phyloP scores from a whole-genome alignment of 2,797 vertebrate species.

The Ceryle rudis region DNA sequence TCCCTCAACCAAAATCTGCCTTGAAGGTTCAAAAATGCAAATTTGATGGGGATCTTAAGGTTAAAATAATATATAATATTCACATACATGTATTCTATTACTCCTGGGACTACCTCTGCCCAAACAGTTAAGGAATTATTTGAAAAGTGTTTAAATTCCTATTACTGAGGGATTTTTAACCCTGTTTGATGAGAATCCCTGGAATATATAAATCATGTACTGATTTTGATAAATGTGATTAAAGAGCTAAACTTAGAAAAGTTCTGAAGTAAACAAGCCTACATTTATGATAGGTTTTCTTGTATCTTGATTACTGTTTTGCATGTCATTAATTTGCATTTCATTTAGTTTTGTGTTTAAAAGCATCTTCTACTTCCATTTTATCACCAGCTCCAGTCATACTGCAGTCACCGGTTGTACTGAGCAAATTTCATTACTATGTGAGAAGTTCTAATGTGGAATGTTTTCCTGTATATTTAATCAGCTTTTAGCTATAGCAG shows the following conservation, averaged over 20 bases:
- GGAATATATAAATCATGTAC: neutral
- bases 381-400: neutral
- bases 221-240: slow-evolving; percentile 9
- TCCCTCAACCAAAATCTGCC: slow-evolving; percentile 2
- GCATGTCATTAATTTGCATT: neutral
- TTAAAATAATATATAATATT: neutral
- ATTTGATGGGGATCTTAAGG: slow-evolving; percentile 5
- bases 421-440: neutral
- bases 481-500: neutral
- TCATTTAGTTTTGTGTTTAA: slow-evolving; percentile 2
- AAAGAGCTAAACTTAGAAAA: neutral
- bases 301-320: slow-evolving; percentile 12
- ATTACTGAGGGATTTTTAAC: neutral
- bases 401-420: neutral
- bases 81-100: neutral
- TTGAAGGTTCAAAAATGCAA: slow-evolving; percentile 34
- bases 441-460: neutral
- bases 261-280: neutral
- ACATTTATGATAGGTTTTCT: neutral
- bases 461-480: neutral
- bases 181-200: neutral
- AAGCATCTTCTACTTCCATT: neutral
- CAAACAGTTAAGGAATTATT: neutral
- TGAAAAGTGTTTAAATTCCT: slow-evolving; percentile 1
- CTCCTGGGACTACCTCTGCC: neutral